These are phyloP conservation scores for Drosophila mayaguana DNA, from an alignment of 2,888 invertebrate genomes.

Conservation along the genomic window DNA sequence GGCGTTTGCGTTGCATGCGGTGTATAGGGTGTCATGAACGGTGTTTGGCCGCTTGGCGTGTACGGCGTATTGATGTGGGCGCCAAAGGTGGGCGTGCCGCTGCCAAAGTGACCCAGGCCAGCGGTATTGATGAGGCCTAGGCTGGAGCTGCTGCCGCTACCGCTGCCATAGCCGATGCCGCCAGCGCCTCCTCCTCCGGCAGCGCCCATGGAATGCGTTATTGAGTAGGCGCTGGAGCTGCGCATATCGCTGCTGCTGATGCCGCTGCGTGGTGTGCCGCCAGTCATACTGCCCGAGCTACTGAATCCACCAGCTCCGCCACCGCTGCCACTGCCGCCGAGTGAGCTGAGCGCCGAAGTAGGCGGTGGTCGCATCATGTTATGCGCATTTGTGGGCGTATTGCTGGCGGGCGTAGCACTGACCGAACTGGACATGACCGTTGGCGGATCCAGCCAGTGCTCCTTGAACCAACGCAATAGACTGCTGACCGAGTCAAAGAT, in stretches of 20 bases:
- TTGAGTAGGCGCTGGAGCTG: conserved; percentile 66
- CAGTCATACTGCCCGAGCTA: conserved; percentile 54
- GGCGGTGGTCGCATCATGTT: conserved; percentile 60
- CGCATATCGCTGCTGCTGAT: conserved; percentile 62
- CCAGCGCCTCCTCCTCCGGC: not conserved
- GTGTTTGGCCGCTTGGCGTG: conserved; percentile 96
- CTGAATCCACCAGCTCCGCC: conserved; percentile 36
- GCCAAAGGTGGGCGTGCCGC: conserved; percentile 80
- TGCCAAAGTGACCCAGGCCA: conserved; percentile 11
- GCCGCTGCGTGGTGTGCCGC: conserved; percentile 71
- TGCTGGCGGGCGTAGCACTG: conserved; percentile 21
- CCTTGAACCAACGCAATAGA: conserved; percentile 98
- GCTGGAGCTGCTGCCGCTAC: conserved; percentile 51
- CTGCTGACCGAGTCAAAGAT: conserved; percentile 91
- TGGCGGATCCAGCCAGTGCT: conserved; percentile 97
- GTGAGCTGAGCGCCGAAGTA: conserved; percentile 8
- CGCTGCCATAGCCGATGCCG: conserved; percentile 50
- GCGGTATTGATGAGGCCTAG: not conserved
- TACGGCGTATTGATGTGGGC: conserved; percentile 93
- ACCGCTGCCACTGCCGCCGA: conserved; percentile 12
- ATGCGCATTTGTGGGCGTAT: conserved; percentile 37
- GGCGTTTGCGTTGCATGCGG: conserved; percentile 89
- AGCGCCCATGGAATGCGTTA: conserved; percentile 68
- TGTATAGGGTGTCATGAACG: conserved; percentile 96
- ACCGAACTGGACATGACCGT: conserved; percentile 83